phyloP scores from a whole-genome alignment of 92 coral and sea anemone genomes.

The Heteractis magnifica region DNA sequence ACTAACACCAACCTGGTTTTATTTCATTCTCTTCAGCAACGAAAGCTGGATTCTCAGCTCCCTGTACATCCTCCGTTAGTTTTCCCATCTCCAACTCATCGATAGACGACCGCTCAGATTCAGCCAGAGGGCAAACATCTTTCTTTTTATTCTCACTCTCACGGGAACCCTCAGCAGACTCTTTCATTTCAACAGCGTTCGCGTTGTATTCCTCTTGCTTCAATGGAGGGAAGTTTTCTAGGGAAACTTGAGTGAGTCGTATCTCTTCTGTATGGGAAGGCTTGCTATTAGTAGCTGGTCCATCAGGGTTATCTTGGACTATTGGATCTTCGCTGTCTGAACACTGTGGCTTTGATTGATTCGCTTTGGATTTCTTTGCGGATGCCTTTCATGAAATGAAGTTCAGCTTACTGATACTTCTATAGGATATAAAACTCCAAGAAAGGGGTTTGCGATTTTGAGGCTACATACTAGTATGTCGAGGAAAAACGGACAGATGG shows the following conservation, averaged over 20 bases:
- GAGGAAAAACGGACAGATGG: too few species aligned
- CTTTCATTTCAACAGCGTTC: neutral
- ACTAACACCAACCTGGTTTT: conserved; percentile 10
- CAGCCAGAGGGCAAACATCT: conserved; percentile 17
- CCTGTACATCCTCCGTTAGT: neutral
- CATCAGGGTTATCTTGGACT: neutral
- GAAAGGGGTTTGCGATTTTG: too few species aligned
- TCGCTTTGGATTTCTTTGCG: neutral
- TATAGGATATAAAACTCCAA: too few species aligned
- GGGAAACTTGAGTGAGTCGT: neutral
- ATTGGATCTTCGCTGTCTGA: neutral
- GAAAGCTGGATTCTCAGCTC: conserved; percentile 17
- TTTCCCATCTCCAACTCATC: conserved; percentile 22
- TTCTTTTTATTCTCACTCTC: neutral
- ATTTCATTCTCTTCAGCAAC: conserved; percentile 19
- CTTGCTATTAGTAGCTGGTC: neutral
- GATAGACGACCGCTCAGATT: conserved; percentile 32
- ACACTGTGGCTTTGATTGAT: neutral
- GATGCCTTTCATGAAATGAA: conserved; percentile 9
- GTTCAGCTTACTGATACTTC: neutral
- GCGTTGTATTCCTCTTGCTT: neutral
- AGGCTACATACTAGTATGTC: too few species aligned
- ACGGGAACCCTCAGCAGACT: neutral
- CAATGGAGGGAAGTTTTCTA: neutral
- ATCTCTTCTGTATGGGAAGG: neutral